Conservation (phyloP, 2,888 invertebrate genomes). For the Brachypalpus laphriformis region DNA sequence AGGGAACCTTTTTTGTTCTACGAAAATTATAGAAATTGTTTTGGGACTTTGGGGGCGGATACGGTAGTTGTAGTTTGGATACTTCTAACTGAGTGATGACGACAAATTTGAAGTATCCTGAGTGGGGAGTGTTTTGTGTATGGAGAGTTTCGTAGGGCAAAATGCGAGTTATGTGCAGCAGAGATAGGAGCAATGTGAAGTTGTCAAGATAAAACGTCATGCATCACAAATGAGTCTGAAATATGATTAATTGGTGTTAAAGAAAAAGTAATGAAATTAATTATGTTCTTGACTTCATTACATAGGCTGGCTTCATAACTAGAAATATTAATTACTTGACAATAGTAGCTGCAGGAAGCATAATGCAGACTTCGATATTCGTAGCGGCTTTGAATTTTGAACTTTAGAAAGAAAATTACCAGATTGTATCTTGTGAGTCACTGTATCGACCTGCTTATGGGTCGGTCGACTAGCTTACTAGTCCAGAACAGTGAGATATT, state of each 20-base stretch:
- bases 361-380: too few species aligned
- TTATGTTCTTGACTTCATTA: neutral
- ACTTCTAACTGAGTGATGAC: conserved; percentile 45
- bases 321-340: too few species aligned
- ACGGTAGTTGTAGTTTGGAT: conserved; percentile 1
- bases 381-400: too few species aligned
- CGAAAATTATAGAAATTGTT: conserved; percentile 27
- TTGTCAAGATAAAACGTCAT: neutral
- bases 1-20: conserved; percentile 12
- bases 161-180: neutral
- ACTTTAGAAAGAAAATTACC: too few species aligned
- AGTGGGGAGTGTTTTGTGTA: neutral
- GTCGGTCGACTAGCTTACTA: too few species aligned
- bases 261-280: neutral
- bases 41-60: conserved; percentile 24
- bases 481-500: too few species aligned
- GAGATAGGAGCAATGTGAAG: neutral
- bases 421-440: too few species aligned
- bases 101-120: conserved; percentile 47
- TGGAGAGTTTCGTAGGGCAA: neutral
- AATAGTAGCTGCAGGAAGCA: too few species aligned
- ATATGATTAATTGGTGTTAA: neutral
- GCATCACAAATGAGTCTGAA: too few species aligned
- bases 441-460: too few species aligned
- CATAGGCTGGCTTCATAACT: too few species aligned